Conservation (phyloP, 2,113 vertebrate genomes). For the Hippolais icterina region DNA sequence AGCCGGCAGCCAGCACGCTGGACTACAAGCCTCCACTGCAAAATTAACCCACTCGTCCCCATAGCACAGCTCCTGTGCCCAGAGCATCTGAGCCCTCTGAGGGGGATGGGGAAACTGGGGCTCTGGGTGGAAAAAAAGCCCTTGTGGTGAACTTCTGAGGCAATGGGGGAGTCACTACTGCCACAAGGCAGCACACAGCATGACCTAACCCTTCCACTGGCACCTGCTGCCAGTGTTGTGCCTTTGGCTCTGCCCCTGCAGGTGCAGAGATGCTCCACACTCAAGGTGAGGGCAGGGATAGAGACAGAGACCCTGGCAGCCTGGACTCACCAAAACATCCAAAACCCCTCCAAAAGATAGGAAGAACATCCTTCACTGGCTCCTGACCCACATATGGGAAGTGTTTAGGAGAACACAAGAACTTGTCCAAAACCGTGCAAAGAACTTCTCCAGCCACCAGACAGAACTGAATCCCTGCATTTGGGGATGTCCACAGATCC, state of each 20-base stretch:
- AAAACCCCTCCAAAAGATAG: not conserved
- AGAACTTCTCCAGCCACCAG: not conserved
- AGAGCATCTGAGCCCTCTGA: accelerated
- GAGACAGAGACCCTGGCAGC: not conserved
- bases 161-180: not conserved
- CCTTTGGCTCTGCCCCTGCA: not conserved
- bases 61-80: accelerated
- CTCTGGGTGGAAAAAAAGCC: not conserved
- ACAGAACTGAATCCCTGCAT: not conserved
- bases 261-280: not conserved
- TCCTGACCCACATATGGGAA: not conserved
- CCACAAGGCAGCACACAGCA: accelerated
- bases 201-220: not conserved
- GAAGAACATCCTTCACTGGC: not conserved
- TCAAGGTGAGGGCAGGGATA: accelerated
- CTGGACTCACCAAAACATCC: not conserved
- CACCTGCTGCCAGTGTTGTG: accelerated
- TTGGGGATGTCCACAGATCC: accelerated
- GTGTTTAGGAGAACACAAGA: not conserved
- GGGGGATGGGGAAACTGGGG: not conserved
- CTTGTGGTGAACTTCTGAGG: not conserved
- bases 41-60: not conserved
- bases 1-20: not conserved
- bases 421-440: not conserved
- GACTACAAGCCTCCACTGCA: not conserved